A percentile compares a stretch with the other conserved stretches of the same genome.
Evolutionary conservation across 2,888 invertebrate genomes (phyloP).

Genomic region (Scaptomyza reducta): DNA sequence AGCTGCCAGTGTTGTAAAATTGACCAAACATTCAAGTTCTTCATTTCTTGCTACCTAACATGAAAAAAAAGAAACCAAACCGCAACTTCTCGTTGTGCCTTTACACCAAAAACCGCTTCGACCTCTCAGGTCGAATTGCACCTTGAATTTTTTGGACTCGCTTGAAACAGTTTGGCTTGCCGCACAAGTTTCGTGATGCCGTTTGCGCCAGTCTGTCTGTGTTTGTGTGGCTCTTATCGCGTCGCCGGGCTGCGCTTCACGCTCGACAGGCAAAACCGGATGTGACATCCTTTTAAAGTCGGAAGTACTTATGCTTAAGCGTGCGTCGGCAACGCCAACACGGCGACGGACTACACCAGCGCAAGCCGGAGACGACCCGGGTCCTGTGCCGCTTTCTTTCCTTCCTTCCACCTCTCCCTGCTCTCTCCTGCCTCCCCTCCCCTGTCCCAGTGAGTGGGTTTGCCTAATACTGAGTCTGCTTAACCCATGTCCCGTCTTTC

Average conservation of each 20-base stretch:
- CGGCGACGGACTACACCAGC: conserved; percentile 39
- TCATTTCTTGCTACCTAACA: not conserved
- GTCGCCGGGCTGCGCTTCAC: conserved; percentile 76
- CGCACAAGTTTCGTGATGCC: conserved; percentile 37
- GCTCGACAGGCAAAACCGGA: conserved; percentile 78
- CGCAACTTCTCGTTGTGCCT: conserved; percentile 20
- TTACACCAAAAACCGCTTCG: not conserved
- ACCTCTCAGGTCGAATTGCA: conserved; percentile 35
- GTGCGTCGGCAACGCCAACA: conserved; percentile 67
- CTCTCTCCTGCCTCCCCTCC: not conserved
- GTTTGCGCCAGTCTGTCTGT: conserved; percentile 1
- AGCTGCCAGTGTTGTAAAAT: not conserved
- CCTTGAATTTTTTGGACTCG: conserved; percentile 47
- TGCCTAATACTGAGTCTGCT: conserved; percentile 21
- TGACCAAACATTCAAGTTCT: not conserved
- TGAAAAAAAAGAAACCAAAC: not conserved
- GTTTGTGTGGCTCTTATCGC: conserved; percentile 64
- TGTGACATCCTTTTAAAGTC: conserved; percentile 84
- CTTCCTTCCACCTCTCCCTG: not conserved
- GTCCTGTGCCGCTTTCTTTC: conserved; percentile 17
- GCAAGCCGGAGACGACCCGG: conserved; percentile 40
- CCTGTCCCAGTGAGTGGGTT: conserved; percentile 22
- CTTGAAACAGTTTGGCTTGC: conserved; percentile 22
- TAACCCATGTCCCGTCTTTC: not conserved
- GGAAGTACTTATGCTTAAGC: conserved; percentile 84